Conservation (phyloP, 2,888 invertebrate genomes). For the Ophonus ardosiacus region DNA sequence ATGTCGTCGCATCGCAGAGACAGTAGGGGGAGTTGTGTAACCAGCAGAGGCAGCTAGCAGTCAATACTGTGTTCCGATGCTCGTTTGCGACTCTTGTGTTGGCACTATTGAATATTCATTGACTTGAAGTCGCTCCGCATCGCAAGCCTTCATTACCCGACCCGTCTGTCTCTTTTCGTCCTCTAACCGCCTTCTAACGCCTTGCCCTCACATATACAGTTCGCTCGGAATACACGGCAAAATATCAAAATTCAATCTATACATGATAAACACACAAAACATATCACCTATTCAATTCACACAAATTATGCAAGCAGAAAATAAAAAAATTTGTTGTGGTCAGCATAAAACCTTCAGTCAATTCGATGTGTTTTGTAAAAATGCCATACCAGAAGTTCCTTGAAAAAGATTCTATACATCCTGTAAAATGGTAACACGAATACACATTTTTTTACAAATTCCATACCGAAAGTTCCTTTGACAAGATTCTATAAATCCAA, state of each 20-base stretch:
- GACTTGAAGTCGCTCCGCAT: conserved; percentile 65
- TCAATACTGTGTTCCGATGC: conserved; percentile 68
- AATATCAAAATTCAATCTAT: too few species aligned
- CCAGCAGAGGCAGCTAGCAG: conserved; percentile 15
- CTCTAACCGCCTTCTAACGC: conserved; percentile 48
- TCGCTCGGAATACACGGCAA: conserved; percentile 10
- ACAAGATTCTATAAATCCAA: too few species aligned
- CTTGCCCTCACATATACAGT: conserved; percentile 42
- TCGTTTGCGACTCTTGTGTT: conserved; percentile 70
- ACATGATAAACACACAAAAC: neutral
- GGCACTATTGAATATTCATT: conserved; percentile 71
- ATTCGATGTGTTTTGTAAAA: too few species aligned
- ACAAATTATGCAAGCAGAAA: too few species aligned
- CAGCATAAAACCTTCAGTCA: too few species aligned
- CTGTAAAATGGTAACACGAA: too few species aligned
- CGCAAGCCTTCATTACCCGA: conserved; percentile 62
- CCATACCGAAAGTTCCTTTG: too few species aligned
- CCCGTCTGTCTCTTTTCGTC: conserved; percentile 58
- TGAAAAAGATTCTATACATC: too few species aligned
- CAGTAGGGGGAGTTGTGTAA: neutral
- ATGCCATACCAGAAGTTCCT: too few species aligned
- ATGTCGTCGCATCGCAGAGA: conserved; percentile 9
- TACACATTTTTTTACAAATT: too few species aligned
- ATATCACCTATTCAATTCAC: too few species aligned
- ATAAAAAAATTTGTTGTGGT: too few species aligned